phyloP scores from a whole-genome alignment of 1,140 invertebrate species.

The Dicyema japonicum region DNA sequence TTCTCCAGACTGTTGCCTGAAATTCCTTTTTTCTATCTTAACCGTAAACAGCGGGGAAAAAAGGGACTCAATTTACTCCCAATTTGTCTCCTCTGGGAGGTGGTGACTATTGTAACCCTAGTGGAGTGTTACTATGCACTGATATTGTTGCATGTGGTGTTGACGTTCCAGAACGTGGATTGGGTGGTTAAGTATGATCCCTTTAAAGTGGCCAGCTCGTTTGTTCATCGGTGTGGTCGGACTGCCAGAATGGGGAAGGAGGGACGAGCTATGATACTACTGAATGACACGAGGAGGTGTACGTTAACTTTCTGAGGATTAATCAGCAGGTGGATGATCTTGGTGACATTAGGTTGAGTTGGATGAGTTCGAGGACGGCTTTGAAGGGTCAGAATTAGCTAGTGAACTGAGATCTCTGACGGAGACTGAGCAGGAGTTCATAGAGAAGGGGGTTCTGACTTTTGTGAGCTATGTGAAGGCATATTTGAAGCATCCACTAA shows the following conservation, averaged over 20 bases:
- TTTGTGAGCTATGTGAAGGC: slow-evolving; percentile 74
- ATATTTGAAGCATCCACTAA: slow-evolving; percentile 79
- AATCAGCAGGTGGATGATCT: slow-evolving; percentile 41
- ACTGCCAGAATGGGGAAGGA: slow-evolving; percentile 55
- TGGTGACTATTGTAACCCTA: too few relatives aligned
- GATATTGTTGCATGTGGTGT: slow-evolving; percentile 81
- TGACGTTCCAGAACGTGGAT: slow-evolving; percentile 62
- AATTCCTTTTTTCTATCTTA: slow-evolving; percentile 1
- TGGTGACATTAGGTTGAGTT: not conserved
- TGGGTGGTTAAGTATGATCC: slow-evolving; percentile 94
- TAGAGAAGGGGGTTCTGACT: slow-evolving; percentile 49
- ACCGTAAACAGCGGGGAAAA: not conserved
- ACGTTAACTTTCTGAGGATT: slow-evolving; percentile 52
- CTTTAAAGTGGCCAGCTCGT: slow-evolving; percentile 27
- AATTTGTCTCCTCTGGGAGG: too few relatives aligned
- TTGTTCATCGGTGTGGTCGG: slow-evolving; percentile 67
- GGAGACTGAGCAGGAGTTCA: not conserved
- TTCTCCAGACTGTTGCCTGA: not conserved
- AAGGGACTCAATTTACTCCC: not conserved
- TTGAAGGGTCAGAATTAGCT: too few relatives aligned
- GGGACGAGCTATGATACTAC: slow-evolving; percentile 50
- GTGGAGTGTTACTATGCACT: slow-evolving; percentile 53
- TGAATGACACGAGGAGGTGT: slow-evolving; percentile 54
- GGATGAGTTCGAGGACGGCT: too few relatives aligned
- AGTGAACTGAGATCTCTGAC: not conserved